These are phyloP conservation scores for Pampus argenteus DNA, from an alignment of 2,797 vertebrate species.

Conservation along the genomic window DNA sequence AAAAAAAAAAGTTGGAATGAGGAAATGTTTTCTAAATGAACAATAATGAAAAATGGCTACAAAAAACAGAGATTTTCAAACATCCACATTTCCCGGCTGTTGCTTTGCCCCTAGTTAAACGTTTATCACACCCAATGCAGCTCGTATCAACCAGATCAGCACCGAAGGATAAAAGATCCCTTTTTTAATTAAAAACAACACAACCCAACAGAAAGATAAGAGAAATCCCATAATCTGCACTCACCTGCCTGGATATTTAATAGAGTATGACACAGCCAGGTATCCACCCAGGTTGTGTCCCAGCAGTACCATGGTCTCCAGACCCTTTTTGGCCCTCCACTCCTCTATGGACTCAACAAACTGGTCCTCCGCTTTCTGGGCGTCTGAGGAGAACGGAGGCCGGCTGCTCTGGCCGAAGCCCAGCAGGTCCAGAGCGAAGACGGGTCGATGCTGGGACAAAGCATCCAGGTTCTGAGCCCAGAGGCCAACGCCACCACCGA, in stretches of 20 bases:
- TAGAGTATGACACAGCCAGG: conserved; percentile 91
- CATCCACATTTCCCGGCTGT: neutral
- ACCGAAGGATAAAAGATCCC: neutral
- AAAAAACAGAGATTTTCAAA: too few species aligned
- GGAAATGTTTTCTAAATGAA: too few species aligned
- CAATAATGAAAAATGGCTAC: too few species aligned
- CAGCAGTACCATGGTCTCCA: conserved; percentile 92
- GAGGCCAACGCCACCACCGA: conserved; percentile 93
- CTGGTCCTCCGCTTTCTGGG: conserved; percentile 90
- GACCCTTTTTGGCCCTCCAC: conserved; percentile 89
- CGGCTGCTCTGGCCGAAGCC: conserved; percentile 97
- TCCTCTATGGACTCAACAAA: conserved; percentile 95
- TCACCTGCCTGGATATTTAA: conserved; percentile 92
- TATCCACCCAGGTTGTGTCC: conserved; percentile 97
- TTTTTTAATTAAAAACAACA: conserved; percentile 16
- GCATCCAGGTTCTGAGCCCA: conserved; percentile 95
- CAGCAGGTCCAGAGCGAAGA: conserved; percentile 93
- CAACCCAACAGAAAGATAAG: neutral
- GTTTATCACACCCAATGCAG: neutral
- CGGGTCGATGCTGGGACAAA: conserved; percentile 86
- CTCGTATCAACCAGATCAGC: conserved; percentile 16
- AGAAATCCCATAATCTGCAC: conserved; percentile 50
- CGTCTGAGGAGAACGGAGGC: conserved; percentile 87
- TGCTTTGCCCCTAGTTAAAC: neutral
- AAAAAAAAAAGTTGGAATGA: too few species aligned